A percentile compares a stretch with the other conserved stretches of the same genome.
Conservation (phyloP, 2,888 invertebrate genomes). For the Blomia tropicalis region DNA sequence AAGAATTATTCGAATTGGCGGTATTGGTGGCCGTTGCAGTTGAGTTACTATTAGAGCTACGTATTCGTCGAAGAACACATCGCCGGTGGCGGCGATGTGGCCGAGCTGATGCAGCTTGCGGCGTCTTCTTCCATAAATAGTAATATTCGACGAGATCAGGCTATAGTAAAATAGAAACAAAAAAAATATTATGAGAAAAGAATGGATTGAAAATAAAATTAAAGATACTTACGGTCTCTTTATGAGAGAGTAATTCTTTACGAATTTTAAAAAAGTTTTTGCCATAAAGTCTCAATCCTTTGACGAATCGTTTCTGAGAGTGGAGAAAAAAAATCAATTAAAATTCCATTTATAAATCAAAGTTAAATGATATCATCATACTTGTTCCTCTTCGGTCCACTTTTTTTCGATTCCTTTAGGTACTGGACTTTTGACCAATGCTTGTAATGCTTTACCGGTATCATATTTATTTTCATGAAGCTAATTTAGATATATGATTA, state of each 20-base stretch:
- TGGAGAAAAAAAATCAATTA: slow-evolving; percentile 16
- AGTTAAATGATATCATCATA: slow-evolving; percentile 32
- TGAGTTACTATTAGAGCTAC: slow-evolving; percentile 30
- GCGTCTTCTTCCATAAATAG: slow-evolving; percentile 98
- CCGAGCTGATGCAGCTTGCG: slow-evolving; percentile 75
- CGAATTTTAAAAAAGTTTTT: slow-evolving; percentile 97
- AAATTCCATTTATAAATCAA: slow-evolving; percentile 1
- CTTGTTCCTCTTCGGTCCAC: slow-evolving; percentile 91
- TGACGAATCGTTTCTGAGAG: slow-evolving; percentile 74
- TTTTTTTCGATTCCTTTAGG: slow-evolving; percentile 93
- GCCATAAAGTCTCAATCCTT: slow-evolving; percentile 92
- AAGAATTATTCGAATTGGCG: neutral
- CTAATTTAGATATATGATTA: slow-evolving; percentile 39
- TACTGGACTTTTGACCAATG: slow-evolving; percentile 87
- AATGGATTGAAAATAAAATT: neutral
- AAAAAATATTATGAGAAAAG: neutral
- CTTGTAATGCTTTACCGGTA: slow-evolving; percentile 85
- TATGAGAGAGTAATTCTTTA: slow-evolving; percentile 86
- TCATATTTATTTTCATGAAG: slow-evolving; percentile 92
- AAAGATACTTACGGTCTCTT: slow-evolving; percentile 59
- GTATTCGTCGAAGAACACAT: slow-evolving; percentile 62
- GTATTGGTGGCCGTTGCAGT: slow-evolving; percentile 27
- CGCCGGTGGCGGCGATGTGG: slow-evolving; percentile 69
- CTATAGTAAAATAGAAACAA: neutral
- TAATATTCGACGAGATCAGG: slow-evolving; percentile 95